These are phyloP conservation scores for Lordiphosa andalusiaca DNA, from an alignment of 2,888 invertebrate species.

Conservation along the genomic window DNA sequence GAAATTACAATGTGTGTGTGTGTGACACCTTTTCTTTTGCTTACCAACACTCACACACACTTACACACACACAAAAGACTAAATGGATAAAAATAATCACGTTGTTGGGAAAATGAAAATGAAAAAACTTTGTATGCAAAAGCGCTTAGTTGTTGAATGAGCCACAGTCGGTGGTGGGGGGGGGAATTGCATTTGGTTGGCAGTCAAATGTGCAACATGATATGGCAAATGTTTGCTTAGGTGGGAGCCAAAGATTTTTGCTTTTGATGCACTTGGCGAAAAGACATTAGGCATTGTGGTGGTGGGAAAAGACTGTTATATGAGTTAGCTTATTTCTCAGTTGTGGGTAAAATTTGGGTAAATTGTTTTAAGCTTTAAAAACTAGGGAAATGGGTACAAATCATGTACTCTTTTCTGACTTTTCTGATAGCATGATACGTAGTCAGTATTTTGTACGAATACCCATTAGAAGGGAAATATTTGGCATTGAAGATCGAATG, in stretches of 20 bases:
- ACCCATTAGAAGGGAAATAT: too few species aligned
- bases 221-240: slow-evolving; percentile 43
- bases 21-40: slow-evolving; percentile 1
- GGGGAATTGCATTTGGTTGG: slow-evolving; percentile 11
- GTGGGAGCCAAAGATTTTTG: not conserved
- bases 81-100: slow-evolving; percentile 60
- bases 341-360: too few species aligned
- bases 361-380: too few species aligned
- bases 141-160: not conserved
- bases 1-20: slow-evolving; percentile 19
- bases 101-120: slow-evolving; percentile 36
- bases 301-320: too few species aligned
- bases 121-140: slow-evolving; percentile 42
- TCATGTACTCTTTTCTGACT: too few species aligned
- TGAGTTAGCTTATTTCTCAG: too few species aligned
- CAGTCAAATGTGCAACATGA: slow-evolving; percentile 59
- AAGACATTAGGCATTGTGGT: too few species aligned
- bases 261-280: slow-evolving; percentile 18
- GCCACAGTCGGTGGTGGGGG: not conserved
- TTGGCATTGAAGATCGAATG: too few species aligned
- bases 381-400: too few species aligned
- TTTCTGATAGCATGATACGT: too few species aligned
- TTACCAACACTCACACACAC: slow-evolving; percentile 17
- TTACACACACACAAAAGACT: slow-evolving; percentile 48
- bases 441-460: too few species aligned